Percentiles rank a stretch among this genome's conserved stretches.
Evolutionary conservation across 2,888 invertebrate genomes (phyloP).

Genomic region (Dusona sp.): DNA sequence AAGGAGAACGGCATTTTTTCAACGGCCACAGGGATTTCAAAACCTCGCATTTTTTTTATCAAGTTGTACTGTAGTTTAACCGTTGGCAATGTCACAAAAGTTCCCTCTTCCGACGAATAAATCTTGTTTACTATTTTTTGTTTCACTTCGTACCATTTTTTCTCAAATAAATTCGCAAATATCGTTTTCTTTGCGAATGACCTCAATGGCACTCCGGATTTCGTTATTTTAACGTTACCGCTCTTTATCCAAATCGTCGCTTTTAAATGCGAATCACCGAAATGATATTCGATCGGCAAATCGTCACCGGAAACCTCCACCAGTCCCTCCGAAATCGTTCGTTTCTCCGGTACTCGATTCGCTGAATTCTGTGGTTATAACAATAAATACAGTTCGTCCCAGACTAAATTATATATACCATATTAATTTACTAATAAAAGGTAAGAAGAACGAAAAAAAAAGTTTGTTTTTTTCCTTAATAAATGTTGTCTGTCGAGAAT

Average conservation of each 20-base stretch:
- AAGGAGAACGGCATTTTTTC: conserved; percentile 63
- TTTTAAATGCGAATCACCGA: conserved; percentile 65
- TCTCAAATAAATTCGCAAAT: conserved; percentile 71
- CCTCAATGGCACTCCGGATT: conserved; percentile 39
- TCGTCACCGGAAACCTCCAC: background rate
- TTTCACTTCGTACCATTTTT: conserved; percentile 78
- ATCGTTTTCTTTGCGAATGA: conserved; percentile 7
- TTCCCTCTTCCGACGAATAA: conserved; percentile 71
- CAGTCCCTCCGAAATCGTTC: background rate
- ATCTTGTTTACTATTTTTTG: conserved; percentile 78
- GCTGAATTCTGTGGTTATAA: conserved; percentile 62
- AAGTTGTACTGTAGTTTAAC: conserved; percentile 73
- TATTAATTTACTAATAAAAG: background rate
- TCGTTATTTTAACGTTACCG: conserved; percentile 61
- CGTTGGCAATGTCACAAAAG: conserved; percentile 70
- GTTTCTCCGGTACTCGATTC: conserved; percentile 31
- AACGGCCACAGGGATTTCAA: conserved; percentile 47
- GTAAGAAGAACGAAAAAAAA: background rate
- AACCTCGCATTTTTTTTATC: conserved; percentile 73
- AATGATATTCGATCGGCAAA: conserved; percentile 65
- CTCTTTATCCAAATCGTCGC: conserved; percentile 59
- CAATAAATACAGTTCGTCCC: conserved; percentile 48
- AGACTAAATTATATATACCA: no score
- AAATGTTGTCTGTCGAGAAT: background rate
- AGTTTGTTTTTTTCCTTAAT: background rate